phyloP scores from a whole-genome alignment of 2,797 vertebrate species.

The Vipera ursinii region DNA sequence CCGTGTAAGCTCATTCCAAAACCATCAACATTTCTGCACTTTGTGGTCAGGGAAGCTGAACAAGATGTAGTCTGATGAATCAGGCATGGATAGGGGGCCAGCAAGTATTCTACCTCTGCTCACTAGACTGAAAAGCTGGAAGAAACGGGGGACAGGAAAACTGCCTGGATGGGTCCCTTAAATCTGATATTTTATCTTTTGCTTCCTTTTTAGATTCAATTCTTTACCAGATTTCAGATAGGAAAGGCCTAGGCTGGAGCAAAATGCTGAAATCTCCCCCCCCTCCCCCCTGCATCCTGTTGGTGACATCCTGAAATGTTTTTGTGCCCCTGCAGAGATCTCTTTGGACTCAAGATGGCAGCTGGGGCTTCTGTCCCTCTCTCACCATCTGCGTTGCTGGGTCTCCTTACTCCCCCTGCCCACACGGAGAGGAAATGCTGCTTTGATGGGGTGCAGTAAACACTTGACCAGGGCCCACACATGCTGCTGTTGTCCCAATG shows the following conservation, averaged over 20 bases:
- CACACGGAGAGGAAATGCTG: not conserved
- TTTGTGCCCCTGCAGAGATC: not conserved
- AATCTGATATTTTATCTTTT: too few relatives aligned
- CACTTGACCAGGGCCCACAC: too few relatives aligned
- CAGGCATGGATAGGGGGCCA: too few relatives aligned
- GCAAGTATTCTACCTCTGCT: too few relatives aligned
- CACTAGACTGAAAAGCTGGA: too few relatives aligned
- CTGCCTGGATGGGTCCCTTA: not conserved
- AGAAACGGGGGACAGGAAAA: not conserved
- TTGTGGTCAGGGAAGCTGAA: not conserved
- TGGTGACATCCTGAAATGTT: too few relatives aligned
- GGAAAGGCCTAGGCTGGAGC: not conserved
- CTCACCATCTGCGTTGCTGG: not conserved
- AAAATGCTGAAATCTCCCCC: not conserved
- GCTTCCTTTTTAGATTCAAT: not conserved
- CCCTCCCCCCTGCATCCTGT: too few relatives aligned
- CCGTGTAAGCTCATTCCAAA: not conserved
- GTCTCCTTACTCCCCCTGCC: not conserved
- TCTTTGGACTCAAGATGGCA: not conserved
- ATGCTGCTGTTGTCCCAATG: not conserved
- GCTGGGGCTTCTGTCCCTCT: not conserved
- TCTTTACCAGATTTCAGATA: not conserved
- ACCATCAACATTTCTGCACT: not conserved
- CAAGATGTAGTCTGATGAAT: not conserved
- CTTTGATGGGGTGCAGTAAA: not conserved